Base-by-base conservation (phyloP, 1,140 invertebrate genomes). In the Hycleus phaleratus region DNA sequence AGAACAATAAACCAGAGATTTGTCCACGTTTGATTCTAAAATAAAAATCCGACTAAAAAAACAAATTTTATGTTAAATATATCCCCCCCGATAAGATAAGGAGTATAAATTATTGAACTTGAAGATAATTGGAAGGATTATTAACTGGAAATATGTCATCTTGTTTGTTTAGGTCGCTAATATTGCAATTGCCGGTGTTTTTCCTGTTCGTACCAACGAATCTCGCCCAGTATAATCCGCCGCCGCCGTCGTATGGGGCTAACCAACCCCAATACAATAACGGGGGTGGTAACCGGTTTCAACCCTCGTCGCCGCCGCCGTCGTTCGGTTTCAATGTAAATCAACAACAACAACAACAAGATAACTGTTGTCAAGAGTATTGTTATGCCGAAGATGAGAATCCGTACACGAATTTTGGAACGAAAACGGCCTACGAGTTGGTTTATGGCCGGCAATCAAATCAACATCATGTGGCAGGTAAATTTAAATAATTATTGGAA, bases 391-490 rank as follows among this genome's bases (percentile, higher is more conserved):
- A 69, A 18, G 81, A 85, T 54, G 72, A 76, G n/a, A 75, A 82
- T 43, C 81, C 82, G 0, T 77, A 79, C 58, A 72, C 81, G 6
- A 75, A 79, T n/a, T 84, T 84, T 65, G 79, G 76, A 7, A 80
- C 80, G 1, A 85, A 84, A 70, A 85, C 83, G 0, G 79, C 83
- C 3, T 86, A 86, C 67, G 77, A 82, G 63, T 81, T 82, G 62
- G 75, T 79, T 24, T 79, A 78, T 62, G 74, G 76, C 49, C 73
- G 70, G 55, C 72, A 75, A 38, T 72, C 73, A 10, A 77, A 73
- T 56, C 73, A 76, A 52, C 73, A 77, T 47, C 79, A 82, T 58
- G 75, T 75, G 50, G 75, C 79, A 56, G 75, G 81, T 79, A 73
- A 78, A 75, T 73, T 5, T 32, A 32, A 32, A 32, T 32, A 7